A percentile compares a stretch with the other conserved stretches of the same genome.
Evolutionary conservation across 2,797 vertebrate genomes (phyloP).

Genomic region (Dromococcyx pavoninus): DNA sequence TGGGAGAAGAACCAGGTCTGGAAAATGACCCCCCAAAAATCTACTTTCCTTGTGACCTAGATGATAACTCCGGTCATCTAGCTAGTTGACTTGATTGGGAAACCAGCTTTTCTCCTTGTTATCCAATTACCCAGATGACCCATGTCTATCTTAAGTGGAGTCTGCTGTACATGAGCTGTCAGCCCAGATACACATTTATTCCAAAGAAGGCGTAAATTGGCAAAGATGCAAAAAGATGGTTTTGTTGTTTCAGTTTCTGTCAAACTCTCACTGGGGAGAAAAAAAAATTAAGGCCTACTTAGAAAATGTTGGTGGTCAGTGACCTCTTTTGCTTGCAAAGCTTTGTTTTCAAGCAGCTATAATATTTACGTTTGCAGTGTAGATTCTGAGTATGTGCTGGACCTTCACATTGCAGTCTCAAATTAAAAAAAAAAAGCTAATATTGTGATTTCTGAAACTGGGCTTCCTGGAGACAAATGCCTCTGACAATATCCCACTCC

Average conservation of each 20-base stretch:
- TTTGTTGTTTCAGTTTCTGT: constrained; percentile 42
- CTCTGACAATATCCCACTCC: background rate
- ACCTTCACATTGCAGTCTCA: background rate
- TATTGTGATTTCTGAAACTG: background rate
- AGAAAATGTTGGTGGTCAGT: constrained; percentile 36
- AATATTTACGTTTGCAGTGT: constrained; percentile 40
- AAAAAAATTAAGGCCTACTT: background rate
- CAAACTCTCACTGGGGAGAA: background rate
- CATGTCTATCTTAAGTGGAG: constrained; percentile 41
- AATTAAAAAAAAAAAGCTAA: background rate
- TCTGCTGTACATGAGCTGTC: constrained; percentile 59
- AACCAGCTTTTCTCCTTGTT: constrained; percentile 39
- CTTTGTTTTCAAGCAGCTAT: constrained; percentile 33
- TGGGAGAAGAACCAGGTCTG: constrained; percentile 42
- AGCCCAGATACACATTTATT: constrained; percentile 32
- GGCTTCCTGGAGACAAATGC: background rate
- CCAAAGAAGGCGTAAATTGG: constrained; percentile 49
- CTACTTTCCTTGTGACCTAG: constrained; percentile 44
- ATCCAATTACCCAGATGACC: constrained; percentile 42
- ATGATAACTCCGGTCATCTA: constrained; percentile 44
- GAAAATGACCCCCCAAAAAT: background rate
- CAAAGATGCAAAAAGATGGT: constrained; percentile 41
- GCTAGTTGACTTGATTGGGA: constrained; percentile 46
- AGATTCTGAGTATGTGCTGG: constrained; percentile 9
- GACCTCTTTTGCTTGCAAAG: constrained; percentile 49